A percentile compares a stretch with the other conserved stretches of the same genome.
Conservation (phyloP, 2,888 invertebrate species). For the Apamea crenata region DNA sequence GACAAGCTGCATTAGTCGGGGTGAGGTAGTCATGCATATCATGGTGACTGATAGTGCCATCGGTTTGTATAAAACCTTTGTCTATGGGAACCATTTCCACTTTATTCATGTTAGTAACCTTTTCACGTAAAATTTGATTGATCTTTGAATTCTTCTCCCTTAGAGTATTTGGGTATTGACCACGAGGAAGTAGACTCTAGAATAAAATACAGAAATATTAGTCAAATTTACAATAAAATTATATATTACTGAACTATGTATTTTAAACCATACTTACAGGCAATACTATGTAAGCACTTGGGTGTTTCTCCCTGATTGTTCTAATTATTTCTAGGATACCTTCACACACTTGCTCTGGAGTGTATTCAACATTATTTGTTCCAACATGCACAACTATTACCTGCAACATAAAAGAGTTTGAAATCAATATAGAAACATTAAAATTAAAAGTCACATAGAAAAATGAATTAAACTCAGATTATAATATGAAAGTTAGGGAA, state of each 20-base stretch:
- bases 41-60: conserved; percentile 95
- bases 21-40: conserved; percentile 98
- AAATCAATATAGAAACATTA: conserved; percentile 6
- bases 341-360: conserved; percentile 94
- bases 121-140: conserved; percentile 93
- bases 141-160: conserved; percentile 94
- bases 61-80: conserved; percentile 94
- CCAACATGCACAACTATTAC: conserved; percentile 96
- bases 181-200: conserved; percentile 96
- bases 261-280: conserved; percentile 91
- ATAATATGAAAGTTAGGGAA: background rate
- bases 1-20: conserved; percentile 96
- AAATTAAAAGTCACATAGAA: background rate
- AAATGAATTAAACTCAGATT: background rate
- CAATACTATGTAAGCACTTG: conserved; percentile 95
- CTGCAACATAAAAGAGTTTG: conserved; percentile 83
- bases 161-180: conserved; percentile 95
- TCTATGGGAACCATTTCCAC: conserved; percentile 95
- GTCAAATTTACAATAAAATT: conserved; percentile 3
- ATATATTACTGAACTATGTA: background rate
- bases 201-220: conserved; percentile 70
- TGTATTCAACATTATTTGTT: conserved; percentile 95
- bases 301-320: conserved; percentile 94
- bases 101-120: conserved; percentile 91
- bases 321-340: conserved; percentile 95